Evolutionary conservation across 2,113 vertebrate genomes (phyloP).

Genomic region (Bubalus kerabau): DNA sequence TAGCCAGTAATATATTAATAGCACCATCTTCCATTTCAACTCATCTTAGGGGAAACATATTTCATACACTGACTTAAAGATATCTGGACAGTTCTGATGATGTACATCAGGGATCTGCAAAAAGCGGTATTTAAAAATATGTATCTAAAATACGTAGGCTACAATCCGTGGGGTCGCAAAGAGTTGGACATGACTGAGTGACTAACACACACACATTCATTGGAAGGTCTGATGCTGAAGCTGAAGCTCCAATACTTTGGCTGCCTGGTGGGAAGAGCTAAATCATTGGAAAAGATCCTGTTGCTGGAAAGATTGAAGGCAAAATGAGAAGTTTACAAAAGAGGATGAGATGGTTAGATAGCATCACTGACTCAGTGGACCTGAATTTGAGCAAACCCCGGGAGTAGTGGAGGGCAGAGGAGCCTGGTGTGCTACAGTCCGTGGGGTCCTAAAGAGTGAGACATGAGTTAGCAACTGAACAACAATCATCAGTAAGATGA

Average conservation of each 20-base stretch:
- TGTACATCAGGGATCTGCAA: neutral
- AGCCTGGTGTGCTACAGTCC: neutral
- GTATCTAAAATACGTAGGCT: neutral
- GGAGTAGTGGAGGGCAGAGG: neutral
- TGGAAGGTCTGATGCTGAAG: neutral
- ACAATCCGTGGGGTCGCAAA: neutral
- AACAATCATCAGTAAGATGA: neutral
- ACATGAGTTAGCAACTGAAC: neutral
- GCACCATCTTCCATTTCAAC: neutral
- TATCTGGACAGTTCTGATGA: neutral
- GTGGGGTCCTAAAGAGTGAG: neutral
- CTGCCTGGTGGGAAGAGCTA: neutral
- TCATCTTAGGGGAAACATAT: constrained; percentile 7
- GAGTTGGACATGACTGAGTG: neutral
- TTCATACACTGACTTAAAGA: neutral
- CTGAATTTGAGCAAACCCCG: neutral
- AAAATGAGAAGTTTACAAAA: neutral
- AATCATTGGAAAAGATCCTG: neutral
- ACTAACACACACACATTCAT: neutral
- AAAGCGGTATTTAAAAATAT: neutral
- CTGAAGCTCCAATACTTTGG: neutral
- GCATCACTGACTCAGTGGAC: neutral
- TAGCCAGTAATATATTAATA: neutral
- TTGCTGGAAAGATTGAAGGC: neutral
- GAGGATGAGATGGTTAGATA: neutral